These are phyloP conservation scores for Campoletis raptor DNA, from an alignment of 2,888 invertebrate genomes.

Conservation along the genomic window DNA sequence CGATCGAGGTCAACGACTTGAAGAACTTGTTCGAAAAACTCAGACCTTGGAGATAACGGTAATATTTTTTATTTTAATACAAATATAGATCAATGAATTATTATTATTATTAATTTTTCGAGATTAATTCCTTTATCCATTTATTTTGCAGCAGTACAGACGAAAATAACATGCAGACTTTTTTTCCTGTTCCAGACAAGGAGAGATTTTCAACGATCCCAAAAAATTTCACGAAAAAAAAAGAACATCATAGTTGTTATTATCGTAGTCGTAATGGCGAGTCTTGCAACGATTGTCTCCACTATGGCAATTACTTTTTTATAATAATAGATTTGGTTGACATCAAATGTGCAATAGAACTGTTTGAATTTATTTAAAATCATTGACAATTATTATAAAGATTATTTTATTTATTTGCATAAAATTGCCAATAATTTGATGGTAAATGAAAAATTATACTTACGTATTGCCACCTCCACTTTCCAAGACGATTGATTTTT, in stretches of 20 bases:
- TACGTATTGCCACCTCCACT: too few relatives aligned
- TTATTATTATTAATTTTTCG: not conserved
- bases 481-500: not conserved
- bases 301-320: constrained; percentile 68
- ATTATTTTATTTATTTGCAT: not conserved
- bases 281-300: constrained; percentile 61
- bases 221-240: constrained; percentile 65
- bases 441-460: not conserved
- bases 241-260: constrained; percentile 64
- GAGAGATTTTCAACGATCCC: constrained; percentile 72
- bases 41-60: constrained; percentile 78
- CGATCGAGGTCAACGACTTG: constrained; percentile 77
- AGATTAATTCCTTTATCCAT: not conserved
- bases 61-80: constrained; percentile 23
- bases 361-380: not conserved
- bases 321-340: not conserved
- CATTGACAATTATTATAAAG: not conserved
- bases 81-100: not conserved
- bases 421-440: not conserved
- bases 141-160: not conserved
- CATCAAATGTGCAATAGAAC: not conserved
- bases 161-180: not conserved
- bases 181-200: constrained; percentile 69
- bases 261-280: constrained; percentile 47
- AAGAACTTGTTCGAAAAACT: constrained; percentile 77